These are phyloP conservation scores for Virgularia gustaviana DNA, from an alignment of 92 coral and sea anemone genomes.

Conservation along the genomic window DNA sequence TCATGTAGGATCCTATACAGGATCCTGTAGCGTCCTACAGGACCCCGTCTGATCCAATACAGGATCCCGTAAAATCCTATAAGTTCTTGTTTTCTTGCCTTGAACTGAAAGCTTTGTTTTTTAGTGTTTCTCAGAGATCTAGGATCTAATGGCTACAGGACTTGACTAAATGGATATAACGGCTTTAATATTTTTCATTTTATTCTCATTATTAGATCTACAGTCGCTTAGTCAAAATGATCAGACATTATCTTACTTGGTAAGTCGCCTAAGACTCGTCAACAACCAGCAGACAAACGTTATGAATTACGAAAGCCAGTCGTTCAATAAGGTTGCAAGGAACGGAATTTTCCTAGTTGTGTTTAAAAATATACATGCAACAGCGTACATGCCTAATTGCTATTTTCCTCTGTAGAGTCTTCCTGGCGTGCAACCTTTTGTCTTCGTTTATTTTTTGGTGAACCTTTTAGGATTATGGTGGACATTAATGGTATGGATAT, in stretches of 20 bases:
- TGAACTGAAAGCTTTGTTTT: too few species aligned
- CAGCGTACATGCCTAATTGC: neutral
- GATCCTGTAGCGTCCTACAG: too few species aligned
- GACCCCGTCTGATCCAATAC: too few species aligned
- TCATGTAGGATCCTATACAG: too few species aligned
- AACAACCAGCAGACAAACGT: neutral
- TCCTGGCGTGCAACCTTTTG: constrained; percentile 69
- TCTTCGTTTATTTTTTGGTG: constrained; percentile 64
- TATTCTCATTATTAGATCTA: constrained; percentile 1
- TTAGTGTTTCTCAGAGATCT: too few species aligned
- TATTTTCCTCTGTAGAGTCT: constrained; percentile 53
- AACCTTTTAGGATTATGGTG: constrained; percentile 69
- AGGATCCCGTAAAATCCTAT: too few species aligned
- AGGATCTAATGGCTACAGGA: too few species aligned
- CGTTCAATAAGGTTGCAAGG: too few species aligned
- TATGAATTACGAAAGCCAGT: too few species aligned
- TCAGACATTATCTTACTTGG: constrained; percentile 11
- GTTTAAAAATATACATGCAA: neutral
- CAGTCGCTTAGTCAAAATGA: constrained; percentile 15
- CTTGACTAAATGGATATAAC: too few species aligned
- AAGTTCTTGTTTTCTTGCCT: too few species aligned
- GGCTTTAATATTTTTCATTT: too few species aligned
- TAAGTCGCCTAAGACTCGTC: neutral
- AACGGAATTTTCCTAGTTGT: neutral
- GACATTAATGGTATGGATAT: constrained; percentile 67